Conservation (phyloP, 2,888 invertebrate genomes). For the Hylaea fasciaria region DNA sequence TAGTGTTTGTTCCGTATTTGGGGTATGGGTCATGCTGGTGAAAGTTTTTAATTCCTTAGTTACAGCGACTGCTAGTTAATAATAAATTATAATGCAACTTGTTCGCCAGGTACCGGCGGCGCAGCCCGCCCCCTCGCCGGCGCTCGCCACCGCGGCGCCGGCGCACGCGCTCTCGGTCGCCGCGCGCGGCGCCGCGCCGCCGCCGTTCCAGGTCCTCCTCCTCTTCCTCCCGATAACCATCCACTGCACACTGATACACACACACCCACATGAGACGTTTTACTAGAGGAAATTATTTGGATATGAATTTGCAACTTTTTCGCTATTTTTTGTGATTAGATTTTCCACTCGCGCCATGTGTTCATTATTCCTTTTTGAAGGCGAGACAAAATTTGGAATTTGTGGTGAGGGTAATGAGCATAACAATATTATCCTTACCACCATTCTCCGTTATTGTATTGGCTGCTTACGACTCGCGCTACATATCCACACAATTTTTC, state of each 20-base stretch:
- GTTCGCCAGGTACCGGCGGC: conserved; percentile 77
- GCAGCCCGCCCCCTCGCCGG: conserved; percentile 82
- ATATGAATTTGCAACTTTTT: not conserved
- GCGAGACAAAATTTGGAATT: too few relatives aligned
- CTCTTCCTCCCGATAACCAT: conserved; percentile 87
- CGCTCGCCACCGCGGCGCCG: conserved; percentile 86
- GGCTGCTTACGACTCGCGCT: too few relatives aligned
- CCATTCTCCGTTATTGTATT: too few relatives aligned
- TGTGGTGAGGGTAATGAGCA: too few relatives aligned
- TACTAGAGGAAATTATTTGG: conserved; percentile 3
- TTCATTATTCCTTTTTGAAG: too few relatives aligned
- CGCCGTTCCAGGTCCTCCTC: conserved; percentile 90
- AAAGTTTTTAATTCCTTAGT: too few relatives aligned
- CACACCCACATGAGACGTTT: conserved; percentile 28
- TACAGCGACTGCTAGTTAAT: too few relatives aligned
- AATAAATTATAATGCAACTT: not conserved
- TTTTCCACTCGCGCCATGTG: not conserved
- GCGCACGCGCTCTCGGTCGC: conserved; percentile 85
- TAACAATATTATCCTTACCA: too few relatives aligned
- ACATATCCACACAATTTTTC: conserved; percentile 14
- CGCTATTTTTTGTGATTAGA: not conserved
- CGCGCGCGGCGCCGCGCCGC: conserved; percentile 87
- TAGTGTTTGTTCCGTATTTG: too few relatives aligned
- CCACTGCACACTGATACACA: conserved; percentile 37
- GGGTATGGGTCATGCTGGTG: too few relatives aligned